Conservation (phyloP, 2,113 vertebrate genomes). For the Tragelaphus imberbis region DNA sequence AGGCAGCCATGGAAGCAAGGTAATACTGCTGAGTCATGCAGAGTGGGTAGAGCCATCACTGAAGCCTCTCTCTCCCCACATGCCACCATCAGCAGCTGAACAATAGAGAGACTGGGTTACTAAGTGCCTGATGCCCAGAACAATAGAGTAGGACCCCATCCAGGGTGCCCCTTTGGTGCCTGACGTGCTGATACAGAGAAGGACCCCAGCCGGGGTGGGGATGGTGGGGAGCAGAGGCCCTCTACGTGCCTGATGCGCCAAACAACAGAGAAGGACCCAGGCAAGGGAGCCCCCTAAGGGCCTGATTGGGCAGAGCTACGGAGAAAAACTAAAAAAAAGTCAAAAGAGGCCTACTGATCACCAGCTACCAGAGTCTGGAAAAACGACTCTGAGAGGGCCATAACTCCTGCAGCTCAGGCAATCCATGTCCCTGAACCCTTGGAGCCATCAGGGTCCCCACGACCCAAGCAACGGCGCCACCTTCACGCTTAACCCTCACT, state of each 20-base stretch:
- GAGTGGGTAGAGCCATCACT: background rate
- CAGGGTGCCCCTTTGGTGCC: background rate
- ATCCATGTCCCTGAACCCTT: background rate
- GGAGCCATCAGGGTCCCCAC: background rate
- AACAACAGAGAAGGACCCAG: background rate
- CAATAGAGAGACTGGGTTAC: background rate
- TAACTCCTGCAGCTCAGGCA: background rate
- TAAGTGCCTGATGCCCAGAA: background rate
- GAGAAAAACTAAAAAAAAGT: background rate
- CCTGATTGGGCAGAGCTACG: background rate
- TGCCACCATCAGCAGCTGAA: background rate
- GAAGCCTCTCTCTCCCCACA: background rate
- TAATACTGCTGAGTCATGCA: background rate
- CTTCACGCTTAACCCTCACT: background rate
- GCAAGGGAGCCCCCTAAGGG: background rate
- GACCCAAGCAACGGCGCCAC: rapidly evolving
- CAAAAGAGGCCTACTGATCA: background rate
- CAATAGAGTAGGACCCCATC: background rate
- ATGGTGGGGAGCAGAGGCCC: no score
- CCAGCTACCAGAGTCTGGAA: background rate
- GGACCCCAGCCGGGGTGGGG: background rate
- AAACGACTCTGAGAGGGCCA: background rate
- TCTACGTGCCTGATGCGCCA: rapidly evolving
- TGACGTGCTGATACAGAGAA: background rate
- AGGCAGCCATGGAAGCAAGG: background rate